Percentiles rank a stretch among this genome's conserved stretches.
Conservation (phyloP, 2,797 vertebrate species). For the Merluccius polli region DNA sequence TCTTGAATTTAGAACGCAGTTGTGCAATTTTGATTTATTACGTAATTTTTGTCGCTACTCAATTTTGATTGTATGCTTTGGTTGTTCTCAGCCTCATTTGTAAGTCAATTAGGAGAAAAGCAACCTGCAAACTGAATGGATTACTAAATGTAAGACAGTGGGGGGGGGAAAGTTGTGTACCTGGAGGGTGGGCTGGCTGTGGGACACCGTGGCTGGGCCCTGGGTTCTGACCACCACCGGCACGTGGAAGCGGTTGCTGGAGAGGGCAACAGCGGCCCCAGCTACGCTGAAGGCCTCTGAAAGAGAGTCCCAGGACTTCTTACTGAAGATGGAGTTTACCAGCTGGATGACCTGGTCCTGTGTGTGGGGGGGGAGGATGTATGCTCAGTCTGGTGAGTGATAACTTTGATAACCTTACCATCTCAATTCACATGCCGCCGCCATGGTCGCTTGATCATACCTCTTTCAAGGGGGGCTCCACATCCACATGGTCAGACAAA, state of each 20-base stretch:
- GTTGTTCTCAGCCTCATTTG: not conserved
- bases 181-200: slow-evolving; percentile 85
- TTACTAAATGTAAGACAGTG: not conserved
- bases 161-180: slow-evolving; percentile 58
- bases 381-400: not conserved
- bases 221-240: slow-evolving; percentile 82
- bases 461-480: slow-evolving; percentile 93
- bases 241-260: slow-evolving; percentile 88
- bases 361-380: not conserved
- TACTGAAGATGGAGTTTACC: slow-evolving; percentile 94
- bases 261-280: slow-evolving; percentile 79
- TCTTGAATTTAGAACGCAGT: not conserved
- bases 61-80: not conserved
- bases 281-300: slow-evolving; percentile 92
- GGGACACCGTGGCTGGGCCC: slow-evolving; percentile 84
- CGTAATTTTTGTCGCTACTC: not conserved
- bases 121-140: not conserved
- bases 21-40: not conserved
- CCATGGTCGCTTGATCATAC: slow-evolving; percentile 52
- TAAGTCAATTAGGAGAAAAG: not conserved
- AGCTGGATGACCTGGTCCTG: slow-evolving; percentile 97
- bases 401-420: not conserved
- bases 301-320: slow-evolving; percentile 90
- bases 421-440: not conserved
- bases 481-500: slow-evolving; percentile 90